phyloP scores from a whole-genome alignment of 2,113 vertebrate genomes.

The Heterotis niloticus region DNA sequence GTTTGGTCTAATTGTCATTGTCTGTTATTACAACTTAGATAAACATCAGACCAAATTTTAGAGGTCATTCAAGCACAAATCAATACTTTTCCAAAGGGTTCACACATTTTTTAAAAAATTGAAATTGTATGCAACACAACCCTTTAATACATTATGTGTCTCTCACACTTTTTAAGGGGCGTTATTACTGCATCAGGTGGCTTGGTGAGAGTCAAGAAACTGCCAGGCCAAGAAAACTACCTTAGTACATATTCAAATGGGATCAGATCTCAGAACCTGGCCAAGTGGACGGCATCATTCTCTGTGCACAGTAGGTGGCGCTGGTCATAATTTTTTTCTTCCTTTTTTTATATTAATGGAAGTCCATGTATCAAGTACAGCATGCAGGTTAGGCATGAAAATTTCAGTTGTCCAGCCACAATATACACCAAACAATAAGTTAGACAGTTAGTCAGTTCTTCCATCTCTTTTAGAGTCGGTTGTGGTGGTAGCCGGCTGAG shows the following conservation, averaged over 20 bases:
- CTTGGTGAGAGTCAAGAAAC: conserved; percentile 68
- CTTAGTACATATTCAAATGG: conserved; percentile 73
- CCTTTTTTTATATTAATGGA: not conserved
- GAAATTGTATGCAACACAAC: not conserved
- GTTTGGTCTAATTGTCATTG: too few relatives aligned
- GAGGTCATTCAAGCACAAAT: too few relatives aligned
- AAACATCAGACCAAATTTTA: too few relatives aligned
- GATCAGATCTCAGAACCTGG: conserved; percentile 75
- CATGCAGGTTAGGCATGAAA: not conserved
- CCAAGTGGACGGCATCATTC: conserved; percentile 81
- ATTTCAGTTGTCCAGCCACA: too few relatives aligned
- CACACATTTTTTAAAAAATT: too few relatives aligned
- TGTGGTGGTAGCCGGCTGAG: too few relatives aligned
- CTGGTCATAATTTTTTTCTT: not conserved
- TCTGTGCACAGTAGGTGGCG: conserved; percentile 77
- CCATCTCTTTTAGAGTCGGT: too few relatives aligned
- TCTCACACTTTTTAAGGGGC: conserved; percentile 65
- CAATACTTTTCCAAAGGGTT: too few relatives aligned
- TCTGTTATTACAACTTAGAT: too few relatives aligned
- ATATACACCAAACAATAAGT: too few relatives aligned
- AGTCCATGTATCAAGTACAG: not conserved
- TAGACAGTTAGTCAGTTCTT: too few relatives aligned
- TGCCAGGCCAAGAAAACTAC: conserved; percentile 75
- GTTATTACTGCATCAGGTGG: conserved; percentile 72
- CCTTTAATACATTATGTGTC: not conserved